Evolutionary conservation across 2,113 vertebrate species (phyloP).

Genomic region (Eira barbara): DNA sequence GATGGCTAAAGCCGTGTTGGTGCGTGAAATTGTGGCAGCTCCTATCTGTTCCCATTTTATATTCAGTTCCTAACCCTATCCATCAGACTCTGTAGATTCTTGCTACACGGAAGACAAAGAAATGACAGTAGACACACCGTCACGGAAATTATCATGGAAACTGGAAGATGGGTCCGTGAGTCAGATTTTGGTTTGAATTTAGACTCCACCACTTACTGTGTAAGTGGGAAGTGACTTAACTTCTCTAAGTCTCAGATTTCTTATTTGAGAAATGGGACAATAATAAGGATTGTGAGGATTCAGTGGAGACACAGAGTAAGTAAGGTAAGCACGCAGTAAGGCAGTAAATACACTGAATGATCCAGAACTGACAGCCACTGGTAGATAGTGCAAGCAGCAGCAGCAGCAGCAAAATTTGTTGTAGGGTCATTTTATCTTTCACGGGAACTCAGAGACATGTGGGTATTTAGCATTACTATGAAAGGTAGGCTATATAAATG

Average conservation of each 20-base stretch:
- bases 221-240: neutral
- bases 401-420: neutral
- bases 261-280: neutral
- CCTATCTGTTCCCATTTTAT: neutral
- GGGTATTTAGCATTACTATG: neutral
- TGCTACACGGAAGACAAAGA: neutral
- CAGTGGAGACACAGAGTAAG: neutral
- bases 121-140: fast-evolving
- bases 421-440: neutral
- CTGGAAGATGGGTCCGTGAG: neutral
- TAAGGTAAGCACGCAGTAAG: neutral
- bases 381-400: neutral
- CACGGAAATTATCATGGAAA: neutral
- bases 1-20: neutral
- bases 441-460: neutral
- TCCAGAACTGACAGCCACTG: neutral
- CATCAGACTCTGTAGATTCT: neutral
- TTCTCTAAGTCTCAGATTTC: neutral
- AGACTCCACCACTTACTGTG: neutral
- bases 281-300: neutral
- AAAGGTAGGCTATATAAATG: neutral
- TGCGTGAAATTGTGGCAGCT: fast-evolving
- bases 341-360: neutral
- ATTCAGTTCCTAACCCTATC: neutral
- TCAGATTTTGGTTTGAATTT: neutral